Conservation (phyloP, 1,140 invertebrate genomes). For the Asbolus verrucosus region DNA sequence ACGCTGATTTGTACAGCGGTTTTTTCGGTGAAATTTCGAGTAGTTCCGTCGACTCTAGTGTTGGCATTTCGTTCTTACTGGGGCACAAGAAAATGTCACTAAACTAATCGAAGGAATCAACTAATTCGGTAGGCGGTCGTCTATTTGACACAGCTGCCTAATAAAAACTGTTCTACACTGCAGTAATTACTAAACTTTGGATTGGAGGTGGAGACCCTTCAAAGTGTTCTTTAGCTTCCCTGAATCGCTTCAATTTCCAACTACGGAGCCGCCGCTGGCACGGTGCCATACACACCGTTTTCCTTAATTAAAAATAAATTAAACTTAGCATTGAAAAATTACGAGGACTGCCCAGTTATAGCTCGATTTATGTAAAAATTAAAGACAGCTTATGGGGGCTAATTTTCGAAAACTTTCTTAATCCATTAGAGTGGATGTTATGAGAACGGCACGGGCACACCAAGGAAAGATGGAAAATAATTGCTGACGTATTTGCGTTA, state of each 20-base stretch:
- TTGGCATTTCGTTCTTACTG: constrained; percentile 12
- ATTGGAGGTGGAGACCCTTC: constrained; percentile 40
- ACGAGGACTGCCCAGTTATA: constrained; percentile 28
- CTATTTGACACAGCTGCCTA: constrained; percentile 44
- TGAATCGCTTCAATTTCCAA: constrained; percentile 41
- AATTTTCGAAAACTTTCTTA: constrained; percentile 18
- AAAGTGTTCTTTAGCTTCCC: constrained; percentile 45
- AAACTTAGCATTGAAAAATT: constrained; percentile 33
- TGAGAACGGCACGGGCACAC: background rate
- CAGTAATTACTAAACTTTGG: constrained; percentile 46
- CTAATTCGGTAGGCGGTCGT: constrained; percentile 44
- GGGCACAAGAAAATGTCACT: constrained; percentile 39
- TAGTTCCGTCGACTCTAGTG: constrained; percentile 3
- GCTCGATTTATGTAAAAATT: constrained; percentile 30
- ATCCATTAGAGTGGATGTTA: constrained; percentile 11
- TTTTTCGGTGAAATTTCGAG: background rate
- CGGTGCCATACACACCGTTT: constrained; percentile 37
- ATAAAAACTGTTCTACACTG: constrained; percentile 45
- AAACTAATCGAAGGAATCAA: constrained; percentile 46
- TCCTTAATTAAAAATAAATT: constrained; percentile 40
- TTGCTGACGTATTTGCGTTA: constrained; percentile 1
- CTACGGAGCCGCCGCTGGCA: constrained; percentile 37
- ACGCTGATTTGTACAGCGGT: background rate
- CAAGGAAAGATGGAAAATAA: background rate
- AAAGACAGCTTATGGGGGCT: constrained; percentile 24